phyloP scores from a whole-genome alignment of 2,797 vertebrate genomes.

The Pipistrellus pipistrellus region DNA sequence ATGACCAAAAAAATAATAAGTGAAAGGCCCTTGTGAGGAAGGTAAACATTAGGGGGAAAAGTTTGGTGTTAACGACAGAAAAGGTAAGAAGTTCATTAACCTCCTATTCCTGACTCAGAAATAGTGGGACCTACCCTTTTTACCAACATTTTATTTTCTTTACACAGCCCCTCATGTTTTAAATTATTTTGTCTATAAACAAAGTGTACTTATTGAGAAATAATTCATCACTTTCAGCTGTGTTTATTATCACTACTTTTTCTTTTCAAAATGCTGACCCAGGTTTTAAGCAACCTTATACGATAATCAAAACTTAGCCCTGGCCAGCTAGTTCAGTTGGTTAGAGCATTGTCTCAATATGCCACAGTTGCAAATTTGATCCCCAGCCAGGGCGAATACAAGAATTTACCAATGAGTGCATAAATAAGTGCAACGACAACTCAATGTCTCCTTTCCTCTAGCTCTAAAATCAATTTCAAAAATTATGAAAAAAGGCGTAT shows the following conservation, averaged over 20 bases:
- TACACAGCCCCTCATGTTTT: constrained; percentile 37
- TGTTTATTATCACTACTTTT: constrained; percentile 44
- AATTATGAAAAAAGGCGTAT: too few relatives aligned
- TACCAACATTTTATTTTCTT: constrained; percentile 60
- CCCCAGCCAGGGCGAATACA: not conserved
- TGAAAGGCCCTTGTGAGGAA: not conserved
- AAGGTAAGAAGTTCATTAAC: not conserved
- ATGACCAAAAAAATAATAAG: not conserved
- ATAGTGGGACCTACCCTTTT: constrained; percentile 32
- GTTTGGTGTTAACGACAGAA: constrained; percentile 34
- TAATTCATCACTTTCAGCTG: constrained; percentile 43
- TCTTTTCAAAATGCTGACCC: constrained; percentile 63
- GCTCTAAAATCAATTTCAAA: not conserved
- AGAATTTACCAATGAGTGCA: not conserved
- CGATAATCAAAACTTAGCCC: constrained; percentile 44
- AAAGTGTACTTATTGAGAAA: constrained; percentile 57
- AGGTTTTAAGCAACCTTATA: constrained; percentile 65
- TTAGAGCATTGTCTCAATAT: not conserved
- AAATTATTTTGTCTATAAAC: constrained; percentile 53
- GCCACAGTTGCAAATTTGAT: not conserved
- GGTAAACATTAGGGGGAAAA: not conserved
- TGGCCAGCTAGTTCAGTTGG: not conserved
- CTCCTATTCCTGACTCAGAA: constrained; percentile 37
- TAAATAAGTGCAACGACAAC: not conserved
- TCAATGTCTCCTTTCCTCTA: not conserved